phyloP scores from a whole-genome alignment of 1,140 invertebrate genomes.

The Drosophila burlai region DNA sequence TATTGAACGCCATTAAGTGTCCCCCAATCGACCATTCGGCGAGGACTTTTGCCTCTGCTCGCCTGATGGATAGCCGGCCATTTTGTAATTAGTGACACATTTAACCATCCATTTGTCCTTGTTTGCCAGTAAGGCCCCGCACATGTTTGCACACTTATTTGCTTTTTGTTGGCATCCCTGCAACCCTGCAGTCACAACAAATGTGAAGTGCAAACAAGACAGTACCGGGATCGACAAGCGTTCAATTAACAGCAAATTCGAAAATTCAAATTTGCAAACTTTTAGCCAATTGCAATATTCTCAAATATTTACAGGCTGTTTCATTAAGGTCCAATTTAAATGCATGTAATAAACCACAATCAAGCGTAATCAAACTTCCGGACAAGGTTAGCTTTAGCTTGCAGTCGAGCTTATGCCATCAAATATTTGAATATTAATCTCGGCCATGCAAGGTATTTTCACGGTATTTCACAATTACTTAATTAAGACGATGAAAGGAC shows the following conservation, averaged over 20 bases:
- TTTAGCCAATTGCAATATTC: slow-evolving; percentile 39
- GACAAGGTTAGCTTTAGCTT: not conserved
- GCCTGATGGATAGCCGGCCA: slow-evolving; percentile 44
- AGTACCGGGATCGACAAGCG: slow-evolving; percentile 1
- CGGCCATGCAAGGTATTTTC: slow-evolving; percentile 5
- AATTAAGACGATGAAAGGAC: slow-evolving; percentile 19
- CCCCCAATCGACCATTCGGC: slow-evolving; percentile 40
- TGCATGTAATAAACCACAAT: slow-evolving; percentile 47
- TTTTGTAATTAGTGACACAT: slow-evolving; percentile 53
- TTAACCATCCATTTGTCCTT: slow-evolving; percentile 42
- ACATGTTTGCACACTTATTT: slow-evolving; percentile 51
- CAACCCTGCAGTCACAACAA: slow-evolving; percentile 15
- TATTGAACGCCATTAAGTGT: slow-evolving; percentile 46
- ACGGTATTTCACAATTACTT: not conserved
- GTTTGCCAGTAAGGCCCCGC: slow-evolving; percentile 26
- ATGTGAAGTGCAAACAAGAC: slow-evolving; percentile 41
- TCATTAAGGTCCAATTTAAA: slow-evolving; percentile 47
- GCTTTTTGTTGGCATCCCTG: slow-evolving; percentile 26
- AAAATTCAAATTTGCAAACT: slow-evolving; percentile 40
- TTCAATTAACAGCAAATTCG: slow-evolving; percentile 53
- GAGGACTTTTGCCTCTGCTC: slow-evolving; percentile 12
- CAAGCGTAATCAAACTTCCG: slow-evolving; percentile 8
- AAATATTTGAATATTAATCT: slow-evolving; percentile 16
- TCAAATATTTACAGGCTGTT: slow-evolving; percentile 48
- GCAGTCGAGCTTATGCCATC: not conserved